These are phyloP conservation scores for Ciconia boyciana DNA, from an alignment of 2,113 vertebrate species.

Conservation along the genomic window DNA sequence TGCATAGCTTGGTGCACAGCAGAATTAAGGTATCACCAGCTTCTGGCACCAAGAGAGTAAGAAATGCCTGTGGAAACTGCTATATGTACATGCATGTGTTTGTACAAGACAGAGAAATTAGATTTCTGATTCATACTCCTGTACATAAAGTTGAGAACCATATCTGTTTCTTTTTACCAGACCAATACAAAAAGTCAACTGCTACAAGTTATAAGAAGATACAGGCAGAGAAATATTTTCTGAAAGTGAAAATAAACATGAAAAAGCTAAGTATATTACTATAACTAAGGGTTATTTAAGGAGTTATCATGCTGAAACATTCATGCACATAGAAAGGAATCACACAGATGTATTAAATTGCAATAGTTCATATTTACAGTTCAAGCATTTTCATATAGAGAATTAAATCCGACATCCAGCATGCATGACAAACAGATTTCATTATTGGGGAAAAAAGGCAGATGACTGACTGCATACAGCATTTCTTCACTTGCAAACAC, in stretches of 20 bases:
- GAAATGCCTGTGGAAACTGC: background rate
- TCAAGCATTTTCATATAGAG: conserved; percentile 46
- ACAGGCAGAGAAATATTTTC: conserved; percentile 73
- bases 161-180: background rate
- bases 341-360: conserved; percentile 29
- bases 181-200: conserved; percentile 75
- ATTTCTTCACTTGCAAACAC: conserved; percentile 49
- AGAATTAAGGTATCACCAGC: background rate
- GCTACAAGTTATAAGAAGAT: conserved; percentile 58
- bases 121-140: background rate
- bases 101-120: background rate
- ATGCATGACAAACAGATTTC: conserved; percentile 47
- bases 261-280: conserved; percentile 5
- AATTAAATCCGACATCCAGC: conserved; percentile 40
- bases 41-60: background rate
- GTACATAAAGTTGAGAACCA: background rate
- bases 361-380: conserved; percentile 48
- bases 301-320: conserved; percentile 67
- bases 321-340: conserved; percentile 37
- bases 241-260: conserved; percentile 43
- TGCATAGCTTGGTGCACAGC: background rate
- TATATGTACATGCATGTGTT: background rate
- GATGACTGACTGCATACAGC: background rate
- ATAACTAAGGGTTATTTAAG: conserved; percentile 41
- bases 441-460: background rate